These are phyloP conservation scores for Orchesellides sinensis DNA, from an alignment of 2,888 invertebrate species.

Conservation along the genomic window DNA sequence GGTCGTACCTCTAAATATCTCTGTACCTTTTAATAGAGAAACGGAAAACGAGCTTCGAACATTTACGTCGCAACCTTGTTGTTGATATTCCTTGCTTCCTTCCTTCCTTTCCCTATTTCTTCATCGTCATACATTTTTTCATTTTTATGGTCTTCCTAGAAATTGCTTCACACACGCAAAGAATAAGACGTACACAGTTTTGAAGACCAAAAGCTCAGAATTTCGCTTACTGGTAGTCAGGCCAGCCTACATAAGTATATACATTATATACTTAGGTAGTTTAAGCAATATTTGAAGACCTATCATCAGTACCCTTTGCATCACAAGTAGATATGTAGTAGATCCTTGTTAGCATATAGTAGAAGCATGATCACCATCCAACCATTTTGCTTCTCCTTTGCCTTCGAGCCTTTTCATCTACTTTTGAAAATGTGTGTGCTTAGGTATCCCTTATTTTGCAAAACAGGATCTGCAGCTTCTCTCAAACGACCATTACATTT, in stretches of 20 bases:
- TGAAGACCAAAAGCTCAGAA: too few species aligned
- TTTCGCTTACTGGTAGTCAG: too few species aligned
- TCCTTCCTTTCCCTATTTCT: background rate
- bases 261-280: too few species aligned
- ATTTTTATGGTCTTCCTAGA: background rate
- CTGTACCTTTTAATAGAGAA: too few species aligned
- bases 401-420: background rate
- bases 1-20: too few species aligned
- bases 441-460: background rate
- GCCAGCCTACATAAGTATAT: too few species aligned
- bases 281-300: too few species aligned
- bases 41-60: constrained; percentile 3
- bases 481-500: constrained; percentile 24
- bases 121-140: background rate
- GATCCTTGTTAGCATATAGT: too few species aligned
- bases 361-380: background rate
- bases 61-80: constrained; percentile 16
- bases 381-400: background rate
- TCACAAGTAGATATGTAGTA: too few species aligned
- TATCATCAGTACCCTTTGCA: too few species aligned
- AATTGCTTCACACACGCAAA: background rate
- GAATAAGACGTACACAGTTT: background rate
- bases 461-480: background rate
- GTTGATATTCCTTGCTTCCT: background rate
- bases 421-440: background rate